Evolutionary conservation across 1,140 invertebrate species (phyloP), one percentile per base, ranked within the genome.

Genomic region (Drosophila melanica): DNA sequence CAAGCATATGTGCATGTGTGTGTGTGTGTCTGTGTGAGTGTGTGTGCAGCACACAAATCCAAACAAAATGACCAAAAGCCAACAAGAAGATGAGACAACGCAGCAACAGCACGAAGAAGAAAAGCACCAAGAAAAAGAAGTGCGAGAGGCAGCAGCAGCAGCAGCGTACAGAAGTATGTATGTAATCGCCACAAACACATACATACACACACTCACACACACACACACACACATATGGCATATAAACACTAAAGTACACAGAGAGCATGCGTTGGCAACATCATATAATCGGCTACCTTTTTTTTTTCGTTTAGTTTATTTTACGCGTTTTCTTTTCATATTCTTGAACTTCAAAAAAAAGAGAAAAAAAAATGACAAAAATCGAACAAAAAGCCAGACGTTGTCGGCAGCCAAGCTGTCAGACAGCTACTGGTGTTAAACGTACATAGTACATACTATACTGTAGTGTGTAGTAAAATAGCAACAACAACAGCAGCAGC

Each of bases 381-480:
- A 77, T 81, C 70, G 70, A 87, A 81, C 71, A 81, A 87, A 86
- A 79, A 67, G 33, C 67, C 79, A 89, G 57, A 47, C 62, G 68
- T 62, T 62, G 76, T 62, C 77, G 76, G 67, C 78, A 78, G 78
- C 74, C 84, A 87, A 87, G 82, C 84, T 75, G 82, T 87, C 82
- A 87, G 82, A 79, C 82, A 87, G 82, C 82, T 87, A 87, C 82
- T 87, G 82, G 82, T 87, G 84, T 87, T 87, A 79, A 87, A 73
- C 81, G 82, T 87, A 73, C 81, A 84, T 89, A 78, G 78, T 79
- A 80, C 44, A 60, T 39, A 66, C 53, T 14, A 16, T 50, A 60
- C 35, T 57, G 48, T 54, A 57, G 42, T 72, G 60, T 53, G 39
- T 67, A 69, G 71, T 74, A 70, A 48, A 55, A 41, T 48, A 68